Conservation (phyloP, 2,113 vertebrate genomes). For the Microcebus tavaratra region DNA sequence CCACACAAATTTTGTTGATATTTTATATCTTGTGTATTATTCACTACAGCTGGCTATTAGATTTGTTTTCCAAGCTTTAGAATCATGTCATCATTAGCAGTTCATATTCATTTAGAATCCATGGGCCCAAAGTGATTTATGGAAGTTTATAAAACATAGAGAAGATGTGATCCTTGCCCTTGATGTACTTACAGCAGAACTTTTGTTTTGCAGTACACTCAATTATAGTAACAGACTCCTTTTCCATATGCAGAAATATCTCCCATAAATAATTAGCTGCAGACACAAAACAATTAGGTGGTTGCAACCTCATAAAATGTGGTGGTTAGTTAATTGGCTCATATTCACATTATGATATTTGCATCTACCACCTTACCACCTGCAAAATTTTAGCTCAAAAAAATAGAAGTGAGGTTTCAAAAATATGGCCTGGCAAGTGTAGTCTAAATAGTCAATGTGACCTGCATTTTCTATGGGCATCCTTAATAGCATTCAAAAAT, state of each 20-base stretch:
- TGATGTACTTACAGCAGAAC: slow-evolving; percentile 53
- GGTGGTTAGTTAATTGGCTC: slow-evolving; percentile 76
- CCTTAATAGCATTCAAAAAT: slow-evolving; percentile 61
- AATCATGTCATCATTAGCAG: background rate
- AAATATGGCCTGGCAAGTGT: slow-evolving; percentile 38
- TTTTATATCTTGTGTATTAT: background rate
- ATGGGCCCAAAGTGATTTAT: slow-evolving; percentile 32
- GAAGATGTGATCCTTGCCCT: slow-evolving; percentile 57
- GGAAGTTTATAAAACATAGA: slow-evolving; percentile 42
- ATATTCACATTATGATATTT: slow-evolving; percentile 59
- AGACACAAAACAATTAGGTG: slow-evolving; percentile 78
- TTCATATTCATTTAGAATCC: slow-evolving; percentile 43
- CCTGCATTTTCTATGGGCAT: slow-evolving; percentile 37
- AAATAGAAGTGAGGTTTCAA: slow-evolving; percentile 50
- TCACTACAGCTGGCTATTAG: background rate
- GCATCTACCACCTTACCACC: slow-evolving; percentile 66
- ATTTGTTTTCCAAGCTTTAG: slow-evolving; percentile 26
- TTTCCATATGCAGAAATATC: slow-evolving; percentile 67
- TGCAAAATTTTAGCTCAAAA: slow-evolving; percentile 71
- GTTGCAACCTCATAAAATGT: slow-evolving; percentile 73
- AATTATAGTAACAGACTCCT: slow-evolving; percentile 56
- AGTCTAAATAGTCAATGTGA: slow-evolving; percentile 28
- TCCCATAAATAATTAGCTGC: slow-evolving; percentile 78
- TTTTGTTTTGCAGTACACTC: slow-evolving; percentile 60
- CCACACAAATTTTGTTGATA: background rate